A percentile compares a stretch with the other conserved stretches of the same genome.
These are phyloP conservation scores for Arctopsyche grandis DNA, from an alignment of 1,140 invertebrate genomes.

Conservation along the genomic window DNA sequence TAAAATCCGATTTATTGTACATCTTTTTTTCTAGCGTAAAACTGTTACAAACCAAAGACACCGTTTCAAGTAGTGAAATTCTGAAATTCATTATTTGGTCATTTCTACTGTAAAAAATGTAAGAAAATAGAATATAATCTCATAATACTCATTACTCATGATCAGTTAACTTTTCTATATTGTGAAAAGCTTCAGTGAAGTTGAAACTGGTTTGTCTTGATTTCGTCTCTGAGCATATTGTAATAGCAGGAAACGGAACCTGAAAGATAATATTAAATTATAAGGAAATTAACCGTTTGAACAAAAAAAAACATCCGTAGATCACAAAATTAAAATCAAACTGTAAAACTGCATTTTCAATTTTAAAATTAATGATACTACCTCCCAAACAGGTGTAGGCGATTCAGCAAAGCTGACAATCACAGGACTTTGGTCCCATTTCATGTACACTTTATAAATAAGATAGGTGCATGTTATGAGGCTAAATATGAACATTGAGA, in stretches of 20 bases:
- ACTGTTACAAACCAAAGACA: background rate
- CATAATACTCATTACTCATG: slow-evolving; percentile 10
- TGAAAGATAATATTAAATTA: slow-evolving; percentile 35
- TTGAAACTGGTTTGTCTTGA: slow-evolving; percentile 65
- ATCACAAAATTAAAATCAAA: too few relatives aligned
- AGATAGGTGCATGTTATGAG: slow-evolving; percentile 62
- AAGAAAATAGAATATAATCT: too few relatives aligned
- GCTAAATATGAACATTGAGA: slow-evolving; percentile 63
- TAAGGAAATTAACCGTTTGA: too few relatives aligned
- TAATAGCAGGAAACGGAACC: background rate
- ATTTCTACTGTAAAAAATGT: too few relatives aligned
- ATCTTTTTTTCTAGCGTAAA: slow-evolving; percentile 51
- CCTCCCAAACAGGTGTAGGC: slow-evolving; percentile 70
- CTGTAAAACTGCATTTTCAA: too few relatives aligned
- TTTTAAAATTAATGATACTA: slow-evolving; percentile 36
- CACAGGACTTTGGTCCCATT: slow-evolving; percentile 72
- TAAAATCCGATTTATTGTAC: background rate
- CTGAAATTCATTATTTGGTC: too few relatives aligned
- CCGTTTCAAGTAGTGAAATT: slow-evolving; percentile 16
- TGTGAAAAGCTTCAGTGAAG: slow-evolving; percentile 64
- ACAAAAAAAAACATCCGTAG: too few relatives aligned
- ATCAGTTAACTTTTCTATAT: slow-evolving; percentile 56
- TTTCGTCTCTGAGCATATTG: slow-evolving; percentile 65
- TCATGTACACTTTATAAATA: slow-evolving; percentile 70
- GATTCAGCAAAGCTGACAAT: slow-evolving; percentile 73